A percentile compares a stretch with the other conserved stretches of the same genome.
These are phyloP conservation scores for Vireo griseus DNA, from an alignment of 2,797 vertebrate species.

Conservation along the genomic window DNA sequence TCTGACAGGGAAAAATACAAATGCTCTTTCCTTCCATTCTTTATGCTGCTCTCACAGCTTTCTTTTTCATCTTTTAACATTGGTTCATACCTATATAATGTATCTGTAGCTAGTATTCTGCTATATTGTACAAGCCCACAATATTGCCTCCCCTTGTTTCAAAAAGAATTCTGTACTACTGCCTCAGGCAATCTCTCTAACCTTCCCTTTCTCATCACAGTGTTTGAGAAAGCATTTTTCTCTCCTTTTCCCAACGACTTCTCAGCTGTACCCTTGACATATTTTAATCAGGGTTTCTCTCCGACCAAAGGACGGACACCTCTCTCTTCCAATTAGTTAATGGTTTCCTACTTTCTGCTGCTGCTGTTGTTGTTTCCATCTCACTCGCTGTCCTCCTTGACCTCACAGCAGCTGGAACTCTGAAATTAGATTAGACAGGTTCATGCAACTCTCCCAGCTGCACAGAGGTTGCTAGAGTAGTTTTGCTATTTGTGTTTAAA, in stretches of 20 bases:
- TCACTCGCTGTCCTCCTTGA: constrained; percentile 8
- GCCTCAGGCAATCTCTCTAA: not conserved
- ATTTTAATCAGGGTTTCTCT: constrained; percentile 20
- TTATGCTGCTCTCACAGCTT: not conserved
- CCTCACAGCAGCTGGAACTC: constrained; percentile 16
- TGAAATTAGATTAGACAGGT: constrained; percentile 43
- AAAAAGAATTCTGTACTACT: not conserved
- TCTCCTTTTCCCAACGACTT: not conserved
- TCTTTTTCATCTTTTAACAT: not conserved
- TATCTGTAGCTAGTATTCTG: not conserved
- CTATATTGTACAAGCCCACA: not conserved
- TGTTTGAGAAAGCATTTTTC: not conserved
- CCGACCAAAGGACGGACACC: not conserved
- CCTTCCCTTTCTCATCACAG: not conserved
- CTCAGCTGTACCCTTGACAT: not conserved
- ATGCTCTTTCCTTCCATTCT: not conserved
- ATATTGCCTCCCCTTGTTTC: not conserved
- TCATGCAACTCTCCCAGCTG: not conserved
- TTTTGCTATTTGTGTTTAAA: not conserved
- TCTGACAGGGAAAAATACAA: not conserved
- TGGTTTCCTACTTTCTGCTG: constrained; percentile 33
- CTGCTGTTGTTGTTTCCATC: constrained; percentile 2
- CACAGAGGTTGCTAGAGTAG: not conserved
- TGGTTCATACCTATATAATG: not conserved
- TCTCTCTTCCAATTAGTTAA: constrained; percentile 59